Percentiles rank a stretch among this genome's conserved stretches.
Evolutionary conservation across 2,113 vertebrate species (phyloP).

Genomic region (Pelmatolapia mariae): DNA sequence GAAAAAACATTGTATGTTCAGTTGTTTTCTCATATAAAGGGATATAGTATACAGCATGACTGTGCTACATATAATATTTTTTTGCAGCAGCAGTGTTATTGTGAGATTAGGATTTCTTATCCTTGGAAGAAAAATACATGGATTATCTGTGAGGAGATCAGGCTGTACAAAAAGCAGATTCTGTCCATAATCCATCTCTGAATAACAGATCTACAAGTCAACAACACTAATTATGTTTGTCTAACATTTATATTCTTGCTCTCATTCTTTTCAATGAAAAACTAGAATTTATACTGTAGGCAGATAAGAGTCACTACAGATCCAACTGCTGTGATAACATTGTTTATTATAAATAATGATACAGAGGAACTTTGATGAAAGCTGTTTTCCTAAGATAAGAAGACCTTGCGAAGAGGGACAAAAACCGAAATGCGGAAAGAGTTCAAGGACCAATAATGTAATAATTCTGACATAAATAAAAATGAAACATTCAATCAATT

Average conservation of each 20-base stretch:
- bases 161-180: slow-evolving; percentile 44
- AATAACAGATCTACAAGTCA: slow-evolving; percentile 50
- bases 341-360: slow-evolving; percentile 23
- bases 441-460: slow-evolving; percentile 47
- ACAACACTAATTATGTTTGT: slow-evolving; percentile 35
- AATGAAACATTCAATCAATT: slow-evolving; percentile 28
- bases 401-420: slow-evolving; percentile 24
- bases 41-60: neutral
- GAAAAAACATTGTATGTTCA: neutral
- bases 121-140: slow-evolving; percentile 48
- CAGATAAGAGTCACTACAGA: neutral
- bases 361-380: neutral
- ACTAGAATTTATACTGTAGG: neutral
- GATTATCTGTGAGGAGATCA: slow-evolving; percentile 51
- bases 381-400: slow-evolving; percentile 35
- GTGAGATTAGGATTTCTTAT: slow-evolving; percentile 49
- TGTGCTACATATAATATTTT: neutral
- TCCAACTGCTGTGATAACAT: neutral
- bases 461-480: slow-evolving; percentile 33
- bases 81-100: neutral
- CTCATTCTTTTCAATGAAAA: neutral
- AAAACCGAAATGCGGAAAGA: neutral
- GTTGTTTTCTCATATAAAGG: neutral
- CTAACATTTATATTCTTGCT: neutral
- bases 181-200: slow-evolving; percentile 56